Percentiles rank a stretch among this genome's conserved stretches.
Conservation (phyloP, 1,140 invertebrate species). For the Tribolium castaneum region DNA sequence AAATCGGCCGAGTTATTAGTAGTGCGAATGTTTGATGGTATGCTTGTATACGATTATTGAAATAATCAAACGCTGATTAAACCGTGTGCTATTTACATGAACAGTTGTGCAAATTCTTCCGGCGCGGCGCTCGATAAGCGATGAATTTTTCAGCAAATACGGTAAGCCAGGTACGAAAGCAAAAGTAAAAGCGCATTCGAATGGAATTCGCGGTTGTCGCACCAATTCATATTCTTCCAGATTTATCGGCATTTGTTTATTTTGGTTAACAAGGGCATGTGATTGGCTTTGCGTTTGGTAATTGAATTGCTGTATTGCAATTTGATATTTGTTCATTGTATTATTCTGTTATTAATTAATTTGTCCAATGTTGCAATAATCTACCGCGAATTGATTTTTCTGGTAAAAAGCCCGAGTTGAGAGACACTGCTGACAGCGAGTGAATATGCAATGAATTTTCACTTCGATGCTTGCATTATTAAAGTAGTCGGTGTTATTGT, state of each 20-base stretch:
- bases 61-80: neutral
- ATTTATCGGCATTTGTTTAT: neutral
- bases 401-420: neutral
- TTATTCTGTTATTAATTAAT: neutral
- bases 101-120: neutral
- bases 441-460: slow-evolving; percentile 12
- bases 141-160: neutral
- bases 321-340: neutral
- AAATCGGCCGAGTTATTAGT: neutral
- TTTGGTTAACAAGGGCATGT: neutral
- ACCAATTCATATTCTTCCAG: neutral
- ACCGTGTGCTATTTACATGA: neutral
- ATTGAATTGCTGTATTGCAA: neutral
- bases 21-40: neutral
- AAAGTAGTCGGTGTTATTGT: neutral
- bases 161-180: neutral
- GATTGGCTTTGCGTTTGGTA: neutral
- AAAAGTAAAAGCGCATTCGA: neutral
- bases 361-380: neutral
- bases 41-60: neutral
- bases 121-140: neutral
- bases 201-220: neutral
- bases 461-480: neutral
- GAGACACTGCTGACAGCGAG: neutral
- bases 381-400: neutral